Conservation (phyloP, 2,113 vertebrate genomes). For the Myiozetetes cayanensis region DNA sequence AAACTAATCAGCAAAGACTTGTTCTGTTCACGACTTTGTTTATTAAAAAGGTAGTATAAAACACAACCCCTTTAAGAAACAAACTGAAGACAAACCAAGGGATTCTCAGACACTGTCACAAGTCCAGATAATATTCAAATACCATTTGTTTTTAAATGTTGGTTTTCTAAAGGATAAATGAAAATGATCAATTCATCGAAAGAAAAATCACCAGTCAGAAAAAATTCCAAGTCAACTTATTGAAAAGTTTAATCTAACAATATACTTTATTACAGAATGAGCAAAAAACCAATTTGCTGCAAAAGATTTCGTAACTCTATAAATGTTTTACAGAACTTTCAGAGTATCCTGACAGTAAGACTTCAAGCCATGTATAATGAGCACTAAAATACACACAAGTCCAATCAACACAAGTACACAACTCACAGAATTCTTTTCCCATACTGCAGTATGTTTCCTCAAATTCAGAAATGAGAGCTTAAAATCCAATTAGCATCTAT, state of each 20-base stretch:
- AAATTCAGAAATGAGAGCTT: neutral
- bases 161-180: neutral
- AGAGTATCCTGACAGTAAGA: neutral
- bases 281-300: neutral
- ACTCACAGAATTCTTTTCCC: neutral
- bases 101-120: neutral
- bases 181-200: neutral
- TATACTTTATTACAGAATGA: conserved; percentile 38
- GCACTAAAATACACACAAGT: neutral
- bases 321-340: conserved; percentile 11
- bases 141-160: neutral
- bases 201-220: conserved; percentile 7
- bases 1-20: conserved; percentile 5
- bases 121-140: neutral
- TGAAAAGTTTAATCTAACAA: conserved; percentile 37
- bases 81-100: conserved; percentile 31
- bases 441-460: neutral
- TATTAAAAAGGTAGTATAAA: conserved; percentile 67
- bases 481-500: neutral
- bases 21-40: conserved; percentile 23
- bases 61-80: conserved; percentile 64
- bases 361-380: neutral
- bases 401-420: conserved; percentile 20
- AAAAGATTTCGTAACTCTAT: neutral
- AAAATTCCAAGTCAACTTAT: conserved; percentile 1